These are phyloP conservation scores for Noctua janthe DNA, from an alignment of 2,888 invertebrate species.

Conservation along the genomic window DNA sequence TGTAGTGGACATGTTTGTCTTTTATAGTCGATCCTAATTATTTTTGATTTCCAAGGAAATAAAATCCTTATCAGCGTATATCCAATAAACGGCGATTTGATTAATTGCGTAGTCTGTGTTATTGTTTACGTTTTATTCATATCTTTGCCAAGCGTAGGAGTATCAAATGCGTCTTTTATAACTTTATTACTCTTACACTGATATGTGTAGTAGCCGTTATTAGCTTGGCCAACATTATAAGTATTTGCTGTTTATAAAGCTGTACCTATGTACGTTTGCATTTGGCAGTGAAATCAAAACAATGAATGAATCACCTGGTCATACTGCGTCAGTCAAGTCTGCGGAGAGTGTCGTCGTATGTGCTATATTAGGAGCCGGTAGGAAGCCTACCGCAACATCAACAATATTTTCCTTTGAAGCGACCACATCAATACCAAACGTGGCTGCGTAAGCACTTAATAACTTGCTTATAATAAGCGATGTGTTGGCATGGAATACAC, in stretches of 20 bases:
- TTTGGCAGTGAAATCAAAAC: conserved; percentile 44
- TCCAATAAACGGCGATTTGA: conserved; percentile 19
- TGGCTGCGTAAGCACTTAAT: conserved; percentile 7
- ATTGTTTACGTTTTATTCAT: conserved; percentile 46
- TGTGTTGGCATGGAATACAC: conserved; percentile 25
- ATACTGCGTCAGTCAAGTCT: conserved; percentile 22
- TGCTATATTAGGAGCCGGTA: conserved; percentile 20
- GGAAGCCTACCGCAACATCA: conserved; percentile 41
- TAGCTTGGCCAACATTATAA: conserved; percentile 26
- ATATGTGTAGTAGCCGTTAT: conserved; percentile 15
- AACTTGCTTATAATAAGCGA: conserved; percentile 27
- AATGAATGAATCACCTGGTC: conserved; percentile 50
- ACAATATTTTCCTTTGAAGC: conserved; percentile 32
- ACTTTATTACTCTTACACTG: conserved; percentile 23
- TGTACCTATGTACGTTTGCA: neutral
- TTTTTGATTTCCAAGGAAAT: conserved; percentile 21
- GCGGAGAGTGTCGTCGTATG: conserved; percentile 9
- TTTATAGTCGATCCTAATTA: conserved; percentile 13
- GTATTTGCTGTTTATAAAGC: conserved; percentile 30
- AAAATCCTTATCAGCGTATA: conserved; percentile 15
- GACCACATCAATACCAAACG: conserved; percentile 31
- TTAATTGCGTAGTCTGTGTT: conserved; percentile 29
- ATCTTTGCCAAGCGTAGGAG: conserved; percentile 41
- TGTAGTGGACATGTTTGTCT: conserved; percentile 26
- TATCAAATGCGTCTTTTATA: conserved; percentile 47